A percentile compares a stretch with the other conserved stretches of the same genome.
Evolutionary conservation across 2,888 invertebrate species (phyloP).

Genomic region (Plebejus anna): DNA sequence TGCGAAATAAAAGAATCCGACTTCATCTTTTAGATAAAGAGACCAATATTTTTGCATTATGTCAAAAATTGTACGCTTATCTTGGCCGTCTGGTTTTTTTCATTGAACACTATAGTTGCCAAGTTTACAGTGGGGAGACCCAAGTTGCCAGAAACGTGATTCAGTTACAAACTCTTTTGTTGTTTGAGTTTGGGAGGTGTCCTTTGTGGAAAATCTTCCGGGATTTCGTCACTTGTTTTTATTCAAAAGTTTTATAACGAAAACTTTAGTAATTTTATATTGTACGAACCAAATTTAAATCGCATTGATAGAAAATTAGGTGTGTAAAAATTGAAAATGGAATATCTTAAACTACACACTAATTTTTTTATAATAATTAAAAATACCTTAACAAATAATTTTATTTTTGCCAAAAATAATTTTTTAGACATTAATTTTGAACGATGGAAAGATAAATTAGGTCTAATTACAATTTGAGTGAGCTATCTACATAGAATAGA

Average conservation of each 20-base stretch:
- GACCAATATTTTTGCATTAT: conserved; percentile 6
- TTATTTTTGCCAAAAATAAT: too few relatives aligned
- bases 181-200: conserved; percentile 33
- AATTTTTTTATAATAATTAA: too few relatives aligned
- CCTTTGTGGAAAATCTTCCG: conserved; percentile 33
- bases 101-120: conserved; percentile 25
- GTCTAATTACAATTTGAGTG: too few relatives aligned
- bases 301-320: too few relatives aligned
- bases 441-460: too few relatives aligned
- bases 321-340: background rate
- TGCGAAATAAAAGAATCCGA: background rate
- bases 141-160: conserved; percentile 31
- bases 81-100: conserved; percentile 23
- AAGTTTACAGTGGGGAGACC: conserved; percentile 24
- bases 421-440: too few relatives aligned
- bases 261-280: conserved; percentile 5
- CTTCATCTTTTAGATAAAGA: background rate
- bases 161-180: conserved; percentile 35
- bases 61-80: conserved; percentile 26
- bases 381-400: too few relatives aligned
- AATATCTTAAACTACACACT: background rate
- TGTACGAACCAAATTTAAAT: conserved; percentile 1
- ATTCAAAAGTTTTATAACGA: conserved; percentile 14
- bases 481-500: background rate
- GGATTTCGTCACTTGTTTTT: conserved; percentile 32